Conservation (phyloP, 2,113 vertebrate species). For the Cygnus buccinator region DNA sequence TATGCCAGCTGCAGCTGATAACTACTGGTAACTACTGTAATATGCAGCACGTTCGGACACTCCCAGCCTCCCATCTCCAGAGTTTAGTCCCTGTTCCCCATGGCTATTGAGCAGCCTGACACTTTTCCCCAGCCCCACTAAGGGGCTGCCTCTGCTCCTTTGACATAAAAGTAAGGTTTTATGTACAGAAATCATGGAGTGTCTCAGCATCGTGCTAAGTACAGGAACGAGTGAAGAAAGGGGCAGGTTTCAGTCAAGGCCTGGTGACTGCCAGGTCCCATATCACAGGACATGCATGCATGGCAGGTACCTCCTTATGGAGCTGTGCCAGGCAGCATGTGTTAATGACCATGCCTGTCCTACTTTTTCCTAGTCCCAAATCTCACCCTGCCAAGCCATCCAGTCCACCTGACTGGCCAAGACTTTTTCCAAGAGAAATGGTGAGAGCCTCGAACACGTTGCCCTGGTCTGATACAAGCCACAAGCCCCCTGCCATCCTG, state of each 20-base stretch:
- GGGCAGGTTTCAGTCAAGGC: neutral
- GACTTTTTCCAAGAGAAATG: neutral
- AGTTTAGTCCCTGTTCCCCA: too few species aligned
- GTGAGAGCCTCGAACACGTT: rapidly evolving
- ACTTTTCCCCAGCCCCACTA: neutral
- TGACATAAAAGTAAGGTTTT: rapidly evolving
- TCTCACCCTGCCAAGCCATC: neutral
- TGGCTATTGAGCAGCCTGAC: neutral
- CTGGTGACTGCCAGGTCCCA: too few species aligned
- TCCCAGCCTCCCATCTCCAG: neutral
- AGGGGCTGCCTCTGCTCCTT: neutral
- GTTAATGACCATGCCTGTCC: too few species aligned
- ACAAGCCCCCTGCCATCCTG: rapidly evolving
- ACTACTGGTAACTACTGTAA: neutral
- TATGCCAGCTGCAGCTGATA: neutral
- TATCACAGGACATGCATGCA: neutral
- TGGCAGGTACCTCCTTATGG: neutral
- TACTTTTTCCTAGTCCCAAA: too few species aligned
- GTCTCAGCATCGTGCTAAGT: too few species aligned
- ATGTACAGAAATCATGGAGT: neutral
- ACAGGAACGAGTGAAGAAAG: neutral
- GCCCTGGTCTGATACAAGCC: neutral
- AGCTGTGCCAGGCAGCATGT: neutral
- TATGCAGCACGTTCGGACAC: rapidly evolving
- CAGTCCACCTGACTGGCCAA: neutral